Conservation (phyloP, 2,888 invertebrate genomes). For the Eulithis testata region DNA sequence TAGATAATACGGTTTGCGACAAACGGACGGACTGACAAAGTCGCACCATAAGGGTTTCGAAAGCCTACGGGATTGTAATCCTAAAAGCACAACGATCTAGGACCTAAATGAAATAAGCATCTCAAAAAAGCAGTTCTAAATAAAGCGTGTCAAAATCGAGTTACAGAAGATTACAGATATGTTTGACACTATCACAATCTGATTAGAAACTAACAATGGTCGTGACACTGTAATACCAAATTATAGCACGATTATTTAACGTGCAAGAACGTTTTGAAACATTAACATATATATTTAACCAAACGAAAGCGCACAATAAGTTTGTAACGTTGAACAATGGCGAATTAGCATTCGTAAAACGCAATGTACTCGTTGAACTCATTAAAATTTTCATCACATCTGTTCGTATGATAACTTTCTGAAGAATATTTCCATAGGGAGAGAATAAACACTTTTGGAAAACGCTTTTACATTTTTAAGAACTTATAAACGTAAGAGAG, state of each 20-base stretch:
- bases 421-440: slow-evolving; percentile 18
- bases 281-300: slow-evolving; percentile 34
- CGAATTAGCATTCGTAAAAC: slow-evolving; percentile 34
- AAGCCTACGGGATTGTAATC: too few relatives aligned
- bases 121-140: neutral
- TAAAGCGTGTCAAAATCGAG: neutral
- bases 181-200: slow-evolving; percentile 12
- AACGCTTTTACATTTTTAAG: neutral
- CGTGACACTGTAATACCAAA: slow-evolving; percentile 23
- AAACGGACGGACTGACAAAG: too few relatives aligned
- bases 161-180: slow-evolving; percentile 6
- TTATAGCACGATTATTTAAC: slow-evolving; percentile 35
- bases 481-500: neutral
- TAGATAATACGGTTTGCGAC: too few relatives aligned
- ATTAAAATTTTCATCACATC: slow-evolving; percentile 33
- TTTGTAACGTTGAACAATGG: slow-evolving; percentile 37
- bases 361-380: slow-evolving; percentile 24
- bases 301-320: slow-evolving; percentile 29
- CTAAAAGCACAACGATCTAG: too few relatives aligned
- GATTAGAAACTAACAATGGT: slow-evolving; percentile 23
- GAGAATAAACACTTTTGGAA: neutral
- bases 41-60: too few relatives aligned
- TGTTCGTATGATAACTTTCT: slow-evolving; percentile 29
- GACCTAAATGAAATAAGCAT: neutral
- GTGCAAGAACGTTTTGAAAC: slow-evolving; percentile 26